Evolutionary conservation across 2,888 invertebrate species (phyloP).

Genomic region (Lithophane semibrunnea): DNA sequence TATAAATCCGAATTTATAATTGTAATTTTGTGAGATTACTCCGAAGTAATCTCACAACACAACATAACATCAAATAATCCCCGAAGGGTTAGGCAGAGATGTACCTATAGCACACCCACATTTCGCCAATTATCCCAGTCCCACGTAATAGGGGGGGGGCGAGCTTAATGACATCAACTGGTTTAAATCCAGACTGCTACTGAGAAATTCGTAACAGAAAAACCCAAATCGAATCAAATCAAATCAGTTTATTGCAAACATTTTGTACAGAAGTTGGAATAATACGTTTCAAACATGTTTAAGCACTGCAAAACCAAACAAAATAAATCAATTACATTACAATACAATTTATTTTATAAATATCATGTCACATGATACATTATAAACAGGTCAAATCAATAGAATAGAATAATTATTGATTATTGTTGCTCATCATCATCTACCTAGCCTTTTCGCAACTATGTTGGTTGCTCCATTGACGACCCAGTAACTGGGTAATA

Average conservation of each 20-base stretch:
- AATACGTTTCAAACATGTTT: not conserved
- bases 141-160: not conserved
- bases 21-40: not conserved
- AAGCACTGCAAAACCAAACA: not conserved
- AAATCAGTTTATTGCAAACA: not conserved
- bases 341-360: no score
- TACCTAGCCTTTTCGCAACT: not conserved
- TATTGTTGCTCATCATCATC: not conserved
- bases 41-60: no score
- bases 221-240: not conserved
- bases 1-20: not conserved
- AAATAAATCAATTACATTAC: no score
- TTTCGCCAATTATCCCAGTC: not conserved
- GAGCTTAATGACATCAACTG: not conserved
- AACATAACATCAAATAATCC: not conserved
- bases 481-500: no score
- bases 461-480: not conserved
- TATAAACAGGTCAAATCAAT: no score
- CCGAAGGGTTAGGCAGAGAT: not conserved
- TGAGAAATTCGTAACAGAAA: not conserved
- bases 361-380: no score
- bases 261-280: not conserved
- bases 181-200: not conserved
- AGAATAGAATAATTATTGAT: no score
- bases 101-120: not conserved